These are phyloP conservation scores for Daboia siamensis DNA, from an alignment of 2,113 vertebrate species.

Conservation along the genomic window DNA sequence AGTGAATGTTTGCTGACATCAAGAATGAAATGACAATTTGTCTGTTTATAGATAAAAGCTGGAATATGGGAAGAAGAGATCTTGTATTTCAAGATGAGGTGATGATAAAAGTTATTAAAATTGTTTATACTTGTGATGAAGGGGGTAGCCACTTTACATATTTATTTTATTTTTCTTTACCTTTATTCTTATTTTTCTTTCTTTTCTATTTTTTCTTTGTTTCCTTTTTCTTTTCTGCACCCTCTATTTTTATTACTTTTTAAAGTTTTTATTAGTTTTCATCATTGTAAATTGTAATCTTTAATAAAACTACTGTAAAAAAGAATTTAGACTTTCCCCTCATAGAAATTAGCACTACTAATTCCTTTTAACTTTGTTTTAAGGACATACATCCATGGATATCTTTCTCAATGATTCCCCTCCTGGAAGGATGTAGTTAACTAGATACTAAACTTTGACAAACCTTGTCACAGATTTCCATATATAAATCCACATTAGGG, in stretches of 20 bases:
- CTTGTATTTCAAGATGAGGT: not conserved
- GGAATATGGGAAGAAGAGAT: not conserved
- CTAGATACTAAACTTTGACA: not conserved
- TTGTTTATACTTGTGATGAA: not conserved
- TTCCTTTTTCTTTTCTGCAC: not conserved
- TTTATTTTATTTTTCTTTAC: not conserved
- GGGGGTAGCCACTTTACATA: not conserved
- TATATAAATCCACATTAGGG: not conserved
- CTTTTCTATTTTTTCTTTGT: not conserved
- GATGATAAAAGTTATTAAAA: not conserved
- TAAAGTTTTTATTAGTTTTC: not conserved
- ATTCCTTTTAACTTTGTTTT: not conserved
- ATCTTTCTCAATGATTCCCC: not conserved
- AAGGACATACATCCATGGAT: not conserved
- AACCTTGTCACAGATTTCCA: not conserved
- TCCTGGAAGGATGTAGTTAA: not conserved
- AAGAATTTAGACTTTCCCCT: not conserved
- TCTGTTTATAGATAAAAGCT: no score
- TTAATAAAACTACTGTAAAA: not conserved
- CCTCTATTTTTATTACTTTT: not conserved
- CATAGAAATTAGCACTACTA: not conserved
- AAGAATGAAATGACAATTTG: no score
- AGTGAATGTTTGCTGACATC: no score
- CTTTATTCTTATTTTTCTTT: not conserved
- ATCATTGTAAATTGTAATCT: not conserved